Conservation (phyloP, 2,888 invertebrate genomes). For the Hypomecis atomaria region DNA sequence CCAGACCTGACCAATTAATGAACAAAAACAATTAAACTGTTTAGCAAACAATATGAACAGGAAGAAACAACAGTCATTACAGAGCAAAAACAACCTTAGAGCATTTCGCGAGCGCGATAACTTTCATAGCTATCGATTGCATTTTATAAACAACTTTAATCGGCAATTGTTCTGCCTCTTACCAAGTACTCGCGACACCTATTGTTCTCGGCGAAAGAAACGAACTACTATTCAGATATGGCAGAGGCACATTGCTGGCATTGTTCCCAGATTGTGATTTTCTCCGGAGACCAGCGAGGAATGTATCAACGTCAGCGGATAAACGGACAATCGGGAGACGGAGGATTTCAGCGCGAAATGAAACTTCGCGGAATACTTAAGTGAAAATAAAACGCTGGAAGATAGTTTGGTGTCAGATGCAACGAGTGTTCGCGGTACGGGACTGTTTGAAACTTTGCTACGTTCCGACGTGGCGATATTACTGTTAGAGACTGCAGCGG, state of each 20-base stretch:
- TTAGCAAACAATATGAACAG: constrained; percentile 46
- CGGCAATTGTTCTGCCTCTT: constrained; percentile 75
- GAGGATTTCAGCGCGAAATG: constrained; percentile 64
- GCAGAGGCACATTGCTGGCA: constrained; percentile 58
- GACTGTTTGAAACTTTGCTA: constrained; percentile 67
- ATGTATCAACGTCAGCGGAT: constrained; percentile 67
- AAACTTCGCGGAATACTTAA: constrained; percentile 72
- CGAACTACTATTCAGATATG: constrained; percentile 52
- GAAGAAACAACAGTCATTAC: constrained; percentile 44
- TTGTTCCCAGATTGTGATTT: constrained; percentile 60
- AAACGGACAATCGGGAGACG: constrained; percentile 58
- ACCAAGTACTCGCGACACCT: constrained; percentile 66
- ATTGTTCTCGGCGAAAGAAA: constrained; percentile 65
- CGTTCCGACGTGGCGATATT: constrained; percentile 49
- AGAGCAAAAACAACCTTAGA: constrained; percentile 49
- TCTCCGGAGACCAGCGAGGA: constrained; percentile 53
- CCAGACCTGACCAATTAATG: constrained; percentile 26
- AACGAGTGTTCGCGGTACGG: constrained; percentile 70
- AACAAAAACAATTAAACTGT: constrained; percentile 35
- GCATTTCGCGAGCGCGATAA: constrained; percentile 56
- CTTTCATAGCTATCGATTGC: constrained; percentile 63
- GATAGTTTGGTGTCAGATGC: constrained; percentile 79
- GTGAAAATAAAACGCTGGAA: constrained; percentile 67
- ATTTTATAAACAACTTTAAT: constrained; percentile 80
- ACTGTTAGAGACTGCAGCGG: constrained; percentile 38